phyloP scores from a whole-genome alignment of 2,797 vertebrate genomes.

The Takifugu rubripes region DNA sequence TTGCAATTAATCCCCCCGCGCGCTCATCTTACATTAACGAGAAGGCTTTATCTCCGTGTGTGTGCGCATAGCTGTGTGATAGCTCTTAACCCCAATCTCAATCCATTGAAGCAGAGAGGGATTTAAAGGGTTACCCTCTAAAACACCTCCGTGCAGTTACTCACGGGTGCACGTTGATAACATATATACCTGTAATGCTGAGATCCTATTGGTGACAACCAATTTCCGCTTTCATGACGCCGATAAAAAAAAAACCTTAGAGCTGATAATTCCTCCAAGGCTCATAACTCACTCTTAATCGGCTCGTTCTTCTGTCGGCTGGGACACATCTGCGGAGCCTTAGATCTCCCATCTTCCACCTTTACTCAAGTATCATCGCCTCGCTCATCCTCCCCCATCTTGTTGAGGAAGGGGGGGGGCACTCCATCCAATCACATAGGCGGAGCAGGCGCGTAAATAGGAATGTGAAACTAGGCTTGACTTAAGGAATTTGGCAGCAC shows the following conservation, averaged over 20 bases:
- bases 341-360: conserved; percentile 27
- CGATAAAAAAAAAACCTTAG: conserved; percentile 42
- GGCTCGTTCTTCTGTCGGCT: conserved; percentile 24
- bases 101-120: conserved; percentile 32
- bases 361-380: conserved; percentile 17
- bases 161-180: conserved; percentile 4
- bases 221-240: conserved; percentile 39
- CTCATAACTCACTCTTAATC: conserved; percentile 47
- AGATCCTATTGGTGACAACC: conserved; percentile 33
- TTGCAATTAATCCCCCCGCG: conserved; percentile 52
- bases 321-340: conserved; percentile 21
- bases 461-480: conserved; percentile 14
- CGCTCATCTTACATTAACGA: conserved; percentile 55
- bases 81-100: conserved; percentile 46
- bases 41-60: conserved; percentile 37
- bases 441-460: conserved; percentile 12
- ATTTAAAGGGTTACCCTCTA: conserved; percentile 22
- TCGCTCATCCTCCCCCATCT: conserved; percentile 9
- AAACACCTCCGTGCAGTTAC: conserved; percentile 5
- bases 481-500: conserved; percentile 33
- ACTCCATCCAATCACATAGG: background rate
- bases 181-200: conserved; percentile 29
- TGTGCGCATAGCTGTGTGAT: conserved; percentile 13
- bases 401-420: conserved; percentile 2
- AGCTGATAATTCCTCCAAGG: conserved; percentile 42